Conservation (phyloP, 2,888 invertebrate genomes). For the Anticlea derivata region DNA sequence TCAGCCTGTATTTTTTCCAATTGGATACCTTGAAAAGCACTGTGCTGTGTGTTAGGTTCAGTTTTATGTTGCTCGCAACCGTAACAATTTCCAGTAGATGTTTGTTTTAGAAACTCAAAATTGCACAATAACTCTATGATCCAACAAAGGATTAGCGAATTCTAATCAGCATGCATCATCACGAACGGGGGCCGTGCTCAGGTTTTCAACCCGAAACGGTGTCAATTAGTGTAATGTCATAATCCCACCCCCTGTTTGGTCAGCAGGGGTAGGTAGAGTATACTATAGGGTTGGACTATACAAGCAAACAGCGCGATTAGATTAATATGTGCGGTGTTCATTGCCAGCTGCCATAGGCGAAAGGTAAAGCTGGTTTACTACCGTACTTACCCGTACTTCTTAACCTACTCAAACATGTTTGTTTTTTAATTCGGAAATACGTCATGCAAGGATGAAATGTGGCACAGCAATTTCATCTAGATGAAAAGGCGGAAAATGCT, state of each 20-base stretch:
- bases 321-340: constrained; percentile 53
- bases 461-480: no score
- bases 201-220: constrained; percentile 61
- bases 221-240: constrained; percentile 77
- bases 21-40: no score
- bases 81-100: background rate
- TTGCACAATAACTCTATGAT: constrained; percentile 27
- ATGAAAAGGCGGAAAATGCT: no score
- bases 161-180: constrained; percentile 72
- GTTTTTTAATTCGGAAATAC: no score
- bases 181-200: constrained; percentile 64
- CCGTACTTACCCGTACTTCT: no score
- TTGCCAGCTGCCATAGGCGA: constrained; percentile 19
- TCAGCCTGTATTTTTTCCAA: no score
- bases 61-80: no score
- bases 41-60: no score
- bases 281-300: constrained; percentile 47
- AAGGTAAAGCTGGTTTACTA: background rate
- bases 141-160: constrained; percentile 43
- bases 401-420: no score
- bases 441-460: no score
- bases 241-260: constrained; percentile 66
- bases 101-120: constrained; percentile 14
- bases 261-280: constrained; percentile 35
- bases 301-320: constrained; percentile 57